These are phyloP conservation scores for Grammomys surdaster DNA, from an alignment of 2,113 vertebrate species.

Conservation along the genomic window DNA sequence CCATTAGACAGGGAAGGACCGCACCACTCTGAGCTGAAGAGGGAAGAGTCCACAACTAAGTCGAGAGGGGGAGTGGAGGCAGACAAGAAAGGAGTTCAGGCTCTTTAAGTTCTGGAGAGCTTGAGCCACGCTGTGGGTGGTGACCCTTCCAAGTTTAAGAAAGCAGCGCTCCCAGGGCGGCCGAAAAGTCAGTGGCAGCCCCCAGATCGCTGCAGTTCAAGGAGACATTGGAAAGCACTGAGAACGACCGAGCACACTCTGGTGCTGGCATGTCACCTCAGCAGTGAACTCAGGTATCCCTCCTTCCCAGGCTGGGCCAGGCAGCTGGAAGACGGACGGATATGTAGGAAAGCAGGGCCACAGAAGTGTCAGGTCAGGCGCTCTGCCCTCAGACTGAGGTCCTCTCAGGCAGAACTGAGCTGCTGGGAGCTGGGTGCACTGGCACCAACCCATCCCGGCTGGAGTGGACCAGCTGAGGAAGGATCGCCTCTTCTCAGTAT, in stretches of 20 bases:
- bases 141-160: not conserved
- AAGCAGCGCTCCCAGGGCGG: not conserved
- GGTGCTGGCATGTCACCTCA: too few species aligned
- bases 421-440: not conserved
- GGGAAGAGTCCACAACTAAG: not conserved
- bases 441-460: not conserved
- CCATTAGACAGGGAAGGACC: not conserved
- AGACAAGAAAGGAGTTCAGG: not conserved
- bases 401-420: not conserved
- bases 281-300: too few species aligned
- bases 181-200: not conserved
- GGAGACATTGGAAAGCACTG: not conserved
- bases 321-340: not conserved
- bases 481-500: not conserved
- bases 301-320: not conserved
- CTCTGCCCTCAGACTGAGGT: not conserved
- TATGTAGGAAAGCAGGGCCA: not conserved
- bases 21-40: not conserved
- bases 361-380: not conserved
- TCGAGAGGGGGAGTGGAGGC: not conserved
- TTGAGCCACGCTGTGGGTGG: not conserved
- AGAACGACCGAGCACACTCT: fast-evolving
- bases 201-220: not conserved
- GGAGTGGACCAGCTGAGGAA: not conserved
- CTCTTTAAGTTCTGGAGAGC: not conserved